phyloP scores from a whole-genome alignment of 2,113 vertebrate species.

The Sula dactylatra region DNA sequence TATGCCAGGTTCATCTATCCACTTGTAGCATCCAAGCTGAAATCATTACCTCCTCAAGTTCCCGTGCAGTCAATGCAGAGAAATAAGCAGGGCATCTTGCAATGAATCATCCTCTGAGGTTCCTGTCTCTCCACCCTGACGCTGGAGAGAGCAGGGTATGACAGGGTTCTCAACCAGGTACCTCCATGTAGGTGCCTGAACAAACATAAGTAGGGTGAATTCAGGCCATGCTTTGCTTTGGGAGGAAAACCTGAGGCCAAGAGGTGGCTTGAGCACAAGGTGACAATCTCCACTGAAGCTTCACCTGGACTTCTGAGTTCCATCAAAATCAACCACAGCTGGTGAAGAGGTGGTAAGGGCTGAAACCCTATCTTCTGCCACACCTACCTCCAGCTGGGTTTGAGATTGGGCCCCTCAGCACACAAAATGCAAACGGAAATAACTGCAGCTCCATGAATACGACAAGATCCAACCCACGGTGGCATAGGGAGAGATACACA shows the following conservation, averaged over 20 bases:
- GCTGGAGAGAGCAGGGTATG: neutral
- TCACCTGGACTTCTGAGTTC: neutral
- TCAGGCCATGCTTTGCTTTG: neutral
- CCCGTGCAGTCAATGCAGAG: neutral
- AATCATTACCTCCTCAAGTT: neutral
- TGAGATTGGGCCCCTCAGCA: neutral
- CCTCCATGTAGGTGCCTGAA: neutral
- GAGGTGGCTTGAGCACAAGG: neutral
- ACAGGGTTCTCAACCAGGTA: neutral
- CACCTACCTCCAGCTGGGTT: rapidly evolving
- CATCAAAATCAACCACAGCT: neutral
- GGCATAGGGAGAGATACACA: rapidly evolving
- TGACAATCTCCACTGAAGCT: neutral
- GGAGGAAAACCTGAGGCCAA: neutral
- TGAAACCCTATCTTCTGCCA: neutral
- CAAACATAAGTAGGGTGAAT: neutral
- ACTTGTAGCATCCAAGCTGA: neutral
- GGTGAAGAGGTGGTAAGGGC: neutral
- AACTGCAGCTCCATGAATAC: neutral
- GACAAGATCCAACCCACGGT: neutral
- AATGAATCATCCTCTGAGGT: neutral
- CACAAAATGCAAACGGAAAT: neutral
- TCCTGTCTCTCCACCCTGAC: neutral
- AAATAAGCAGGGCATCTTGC: neutral
- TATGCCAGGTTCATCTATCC: neutral